Conservation (phyloP, 2,113 vertebrate genomes). For the rabbit (Oryctolagus cuniculus) region mOryCun1.1 NC_091451.1:39249001-39249500, state of each 20-base stretch:
- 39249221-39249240: not conserved
- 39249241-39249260: not conserved
- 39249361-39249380: no score
- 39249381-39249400: no score
- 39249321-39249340: not conserved
- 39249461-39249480: not conserved
- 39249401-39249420: no score
- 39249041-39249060: no score
- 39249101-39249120: rapidly evolving
- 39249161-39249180: no score
- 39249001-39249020: no score
- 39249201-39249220: no score
- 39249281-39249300: not conserved
- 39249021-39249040: no score
- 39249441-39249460: not conserved
- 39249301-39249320: not conserved
- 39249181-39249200: no score
- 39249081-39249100: rapidly evolving
- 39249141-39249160: no score
- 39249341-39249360: not conserved
- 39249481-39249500: not conserved
- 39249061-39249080: no score
- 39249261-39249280: not conserved
- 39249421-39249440: not conserved
- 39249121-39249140: no score